Conservation (phyloP, 2,113 vertebrate species). For the Chloropsis cyanopogon region DNA sequence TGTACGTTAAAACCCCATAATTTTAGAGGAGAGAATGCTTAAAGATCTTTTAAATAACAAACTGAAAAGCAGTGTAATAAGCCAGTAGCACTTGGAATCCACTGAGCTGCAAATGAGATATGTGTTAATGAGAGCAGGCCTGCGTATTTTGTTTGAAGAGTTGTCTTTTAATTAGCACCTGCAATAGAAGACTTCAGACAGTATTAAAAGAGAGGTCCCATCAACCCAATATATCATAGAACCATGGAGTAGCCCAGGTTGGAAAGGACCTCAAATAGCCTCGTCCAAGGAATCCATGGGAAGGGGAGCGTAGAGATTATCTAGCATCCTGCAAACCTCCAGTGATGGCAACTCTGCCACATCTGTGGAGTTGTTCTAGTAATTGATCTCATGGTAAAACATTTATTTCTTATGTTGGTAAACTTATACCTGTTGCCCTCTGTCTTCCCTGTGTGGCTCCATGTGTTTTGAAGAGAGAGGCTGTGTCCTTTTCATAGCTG, state of each 20-base stretch:
- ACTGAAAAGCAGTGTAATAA: neutral
- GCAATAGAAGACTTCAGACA: neutral
- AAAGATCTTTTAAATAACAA: conserved; percentile 7
- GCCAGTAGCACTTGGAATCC: neutral
- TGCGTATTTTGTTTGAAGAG: neutral
- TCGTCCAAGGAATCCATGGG: neutral
- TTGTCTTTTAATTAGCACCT: conserved; percentile 2
- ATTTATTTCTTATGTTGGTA: fast-evolving
- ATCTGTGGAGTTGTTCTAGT: neutral
- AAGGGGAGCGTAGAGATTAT: neutral
- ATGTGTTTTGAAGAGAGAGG: neutral
- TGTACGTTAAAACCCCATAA: neutral
- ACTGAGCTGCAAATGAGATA: neutral
- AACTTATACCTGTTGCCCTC: neutral
- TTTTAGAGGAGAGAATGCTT: conserved; percentile 1
- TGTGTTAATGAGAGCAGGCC: neutral
- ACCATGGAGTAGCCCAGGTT: neutral
- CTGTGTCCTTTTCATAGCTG: neutral
- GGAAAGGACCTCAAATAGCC: neutral
- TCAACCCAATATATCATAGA: neutral
- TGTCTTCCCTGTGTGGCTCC: neutral
- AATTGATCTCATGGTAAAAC: neutral
- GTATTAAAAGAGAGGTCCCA: neutral
- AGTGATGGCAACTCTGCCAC: neutral
- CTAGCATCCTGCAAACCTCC: neutral